Evolutionary conservation across 2,113 vertebrate species (phyloP).

Genomic region (Petromus typicus): DNA sequence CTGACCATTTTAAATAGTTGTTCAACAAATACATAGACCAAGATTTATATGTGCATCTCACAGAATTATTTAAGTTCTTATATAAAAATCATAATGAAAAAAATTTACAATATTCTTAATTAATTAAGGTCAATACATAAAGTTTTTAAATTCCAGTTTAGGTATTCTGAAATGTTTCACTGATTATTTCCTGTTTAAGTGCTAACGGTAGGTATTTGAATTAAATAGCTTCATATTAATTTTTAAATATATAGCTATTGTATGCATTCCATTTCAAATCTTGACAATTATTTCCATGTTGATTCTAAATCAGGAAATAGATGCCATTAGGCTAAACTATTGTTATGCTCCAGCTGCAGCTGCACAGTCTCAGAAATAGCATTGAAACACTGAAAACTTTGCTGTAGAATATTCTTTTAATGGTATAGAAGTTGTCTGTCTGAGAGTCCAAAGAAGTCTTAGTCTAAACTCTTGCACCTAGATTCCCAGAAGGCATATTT

Average conservation of each 20-base stretch:
- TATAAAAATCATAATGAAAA: background rate
- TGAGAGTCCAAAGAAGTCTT: constrained; percentile 57
- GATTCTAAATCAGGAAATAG: constrained; percentile 60
- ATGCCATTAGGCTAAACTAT: constrained; percentile 64
- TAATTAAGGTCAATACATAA: constrained; percentile 49
- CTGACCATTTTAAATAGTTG: background rate
- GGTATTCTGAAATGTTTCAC: background rate
- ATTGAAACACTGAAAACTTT: constrained; percentile 22
- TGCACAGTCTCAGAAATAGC: constrained; percentile 51
- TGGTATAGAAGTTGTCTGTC: constrained; percentile 58
- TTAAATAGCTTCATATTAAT: constrained; percentile 7
- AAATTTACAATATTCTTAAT: background rate
- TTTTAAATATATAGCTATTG: background rate
- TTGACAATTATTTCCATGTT: constrained; percentile 68
- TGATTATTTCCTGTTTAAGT: background rate
- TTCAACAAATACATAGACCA: background rate
- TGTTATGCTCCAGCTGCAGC: constrained; percentile 66
- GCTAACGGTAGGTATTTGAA: background rate
- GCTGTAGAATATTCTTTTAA: constrained; percentile 37
- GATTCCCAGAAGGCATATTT: background rate
- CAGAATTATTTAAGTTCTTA: background rate
- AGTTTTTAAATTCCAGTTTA: constrained; percentile 42
- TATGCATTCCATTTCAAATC: constrained; percentile 51
- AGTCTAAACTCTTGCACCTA: constrained; percentile 65
- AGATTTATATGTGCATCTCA: background rate